Evolutionary conservation across 2,113 vertebrate species (phyloP).

Genomic region (Columba livia): DNA sequence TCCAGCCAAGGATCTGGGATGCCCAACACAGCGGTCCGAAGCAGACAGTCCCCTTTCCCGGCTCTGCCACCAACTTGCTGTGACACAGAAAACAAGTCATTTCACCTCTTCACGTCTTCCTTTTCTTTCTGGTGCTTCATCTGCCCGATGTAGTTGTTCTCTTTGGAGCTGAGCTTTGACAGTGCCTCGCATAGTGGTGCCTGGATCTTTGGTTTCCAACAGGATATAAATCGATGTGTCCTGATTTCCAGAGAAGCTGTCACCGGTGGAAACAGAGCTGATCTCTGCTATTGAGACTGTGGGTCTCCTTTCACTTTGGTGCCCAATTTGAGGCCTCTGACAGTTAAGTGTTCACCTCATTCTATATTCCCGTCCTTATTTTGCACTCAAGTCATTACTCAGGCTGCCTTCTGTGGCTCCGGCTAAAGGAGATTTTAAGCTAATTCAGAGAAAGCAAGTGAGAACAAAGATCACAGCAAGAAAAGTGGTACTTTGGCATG

Average conservation of each 20-base stretch:
- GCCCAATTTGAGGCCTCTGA: constrained; percentile 1
- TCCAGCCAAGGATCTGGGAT: not conserved
- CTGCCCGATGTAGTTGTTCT: not conserved
- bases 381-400: constrained; percentile 50
- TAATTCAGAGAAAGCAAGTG: constrained; percentile 49
- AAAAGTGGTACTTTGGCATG: constrained; percentile 40
- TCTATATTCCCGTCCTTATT: constrained; percentile 39
- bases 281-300: not conserved
- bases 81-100: not conserved
- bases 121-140: not conserved
- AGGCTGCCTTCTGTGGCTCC: constrained; percentile 19
- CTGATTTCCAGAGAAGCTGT: not conserved
- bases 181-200: not conserved
- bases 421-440: constrained; percentile 39
- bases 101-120: not conserved
- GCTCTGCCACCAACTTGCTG: accelerated
- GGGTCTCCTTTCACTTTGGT: not conserved
- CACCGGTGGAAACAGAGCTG: not conserved
- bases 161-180: not conserved
- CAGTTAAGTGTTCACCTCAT: constrained; percentile 13
- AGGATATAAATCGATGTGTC: not conserved
- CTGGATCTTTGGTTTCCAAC: not conserved
- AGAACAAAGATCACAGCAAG: constrained; percentile 55
- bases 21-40: not conserved
- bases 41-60: not conserved